Evolutionary conservation across 2,888 invertebrate species (phyloP), one percentile per base, ranked within the genome.

Genomic region (Lasiommata megera): DNA sequence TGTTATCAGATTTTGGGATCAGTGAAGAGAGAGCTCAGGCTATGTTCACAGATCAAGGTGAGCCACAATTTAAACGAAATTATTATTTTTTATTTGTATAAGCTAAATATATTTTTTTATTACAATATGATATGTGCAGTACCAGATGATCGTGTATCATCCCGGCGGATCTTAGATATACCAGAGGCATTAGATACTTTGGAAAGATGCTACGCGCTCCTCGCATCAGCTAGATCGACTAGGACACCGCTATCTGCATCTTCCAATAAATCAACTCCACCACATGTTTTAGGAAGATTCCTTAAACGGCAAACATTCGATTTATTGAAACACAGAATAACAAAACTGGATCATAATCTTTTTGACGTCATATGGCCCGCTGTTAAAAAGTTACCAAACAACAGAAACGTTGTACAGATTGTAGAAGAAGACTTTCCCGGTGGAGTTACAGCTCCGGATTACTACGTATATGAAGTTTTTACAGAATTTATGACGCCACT

Each of bases 391-490:
- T 36, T 53, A 51, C 94, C 94, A 0, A 82, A 88, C 29, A 93
- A 92, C 63, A 87, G 85, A 69, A 91, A 89, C 61, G 86, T 93
- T 61, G 65, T 88, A 38, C 88, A 90, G 70, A 92, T 93, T 29
- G 87, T 94, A 14, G 94, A 95, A 71, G 93, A 94, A 80, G 95
- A 96, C 66, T 94, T 95, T 69, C 93, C 94, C 40, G 93, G 94
- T 16, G 96, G 95, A 11, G 92, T 97, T 28, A 93, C 96, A 6
- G 96, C 96, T 0, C 96, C 96, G 18, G 65, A 98, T 78, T 95
- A 95, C 72, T 96, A 96, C 75, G 94, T 95, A 6, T 98, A 96
- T 82, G 93, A 93, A 58, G 95, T 97, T 6, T 98, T 97, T 83
- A 91, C 93, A 63, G 96, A 97, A 70, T 94, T 98, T 67, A 88